Conservation (phyloP, 2,888 invertebrate species). For the Pseudococcus longispinus region DNA sequence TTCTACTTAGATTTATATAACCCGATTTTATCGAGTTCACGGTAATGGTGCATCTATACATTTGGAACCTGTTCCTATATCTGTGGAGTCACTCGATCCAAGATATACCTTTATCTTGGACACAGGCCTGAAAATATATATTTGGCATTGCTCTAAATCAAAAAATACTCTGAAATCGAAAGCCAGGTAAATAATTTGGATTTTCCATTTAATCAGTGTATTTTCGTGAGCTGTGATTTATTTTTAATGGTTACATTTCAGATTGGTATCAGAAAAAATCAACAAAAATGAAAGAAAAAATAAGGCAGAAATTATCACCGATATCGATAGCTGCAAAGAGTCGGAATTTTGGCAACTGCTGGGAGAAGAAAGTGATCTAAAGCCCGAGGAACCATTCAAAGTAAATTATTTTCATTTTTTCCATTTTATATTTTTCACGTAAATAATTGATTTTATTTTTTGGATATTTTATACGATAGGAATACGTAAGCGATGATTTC, state of each 20-base stretch:
- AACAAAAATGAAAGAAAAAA: conserved; percentile 98
- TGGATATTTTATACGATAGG: conserved; percentile 64
- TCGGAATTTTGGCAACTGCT: conserved; percentile 83
- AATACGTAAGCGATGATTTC: conserved; percentile 76
- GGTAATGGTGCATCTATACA: conserved; percentile 83
- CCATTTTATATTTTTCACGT: background rate
- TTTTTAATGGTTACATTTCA: conserved; percentile 59
- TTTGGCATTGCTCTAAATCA: conserved; percentile 89
- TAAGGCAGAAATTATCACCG: conserved; percentile 86
- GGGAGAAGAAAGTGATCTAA: conserved; percentile 67
- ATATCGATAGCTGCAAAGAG: conserved; percentile 82
- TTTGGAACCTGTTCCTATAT: conserved; percentile 83
- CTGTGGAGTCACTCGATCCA: conserved; percentile 80
- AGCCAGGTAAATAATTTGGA: conserved; percentile 63
- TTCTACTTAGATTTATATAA: conserved; percentile 74
- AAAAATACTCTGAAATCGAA: conserved; percentile 90
- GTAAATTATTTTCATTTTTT: conserved; percentile 61
- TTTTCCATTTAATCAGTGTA: background rate
- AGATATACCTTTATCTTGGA: conserved; percentile 92
- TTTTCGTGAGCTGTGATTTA: background rate
- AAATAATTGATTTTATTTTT: background rate
- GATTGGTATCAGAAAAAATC: conserved; percentile 95
- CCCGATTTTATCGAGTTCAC: conserved; percentile 86
- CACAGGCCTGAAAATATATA: conserved; percentile 80
- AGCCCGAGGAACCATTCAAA: conserved; percentile 64